Base-by-base conservation (phyloP, 2,113 vertebrate genomes). In the Chlorodrepanis virens region DNA sequence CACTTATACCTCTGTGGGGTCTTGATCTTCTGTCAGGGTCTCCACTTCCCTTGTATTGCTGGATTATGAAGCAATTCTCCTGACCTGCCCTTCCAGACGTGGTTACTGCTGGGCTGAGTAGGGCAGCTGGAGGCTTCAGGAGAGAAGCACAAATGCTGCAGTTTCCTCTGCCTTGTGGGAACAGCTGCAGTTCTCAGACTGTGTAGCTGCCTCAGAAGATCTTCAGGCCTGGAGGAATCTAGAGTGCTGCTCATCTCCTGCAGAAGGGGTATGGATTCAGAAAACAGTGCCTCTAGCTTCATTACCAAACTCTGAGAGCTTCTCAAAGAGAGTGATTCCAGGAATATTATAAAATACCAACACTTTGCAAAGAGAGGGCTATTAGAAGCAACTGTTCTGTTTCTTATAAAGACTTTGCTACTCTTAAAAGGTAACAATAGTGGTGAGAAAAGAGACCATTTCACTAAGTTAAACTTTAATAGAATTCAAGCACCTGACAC, bases 51-150 rank as follows among this genome's bases (percentile, higher is more conserved):
- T 21, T 18, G 31, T 31, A 37, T 7, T 84, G 23, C 33, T 31
- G 13, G 22, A 29, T 79, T 14, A 42, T 5, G 59, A 69, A 49
- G 63, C 57, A 87, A 53, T 50, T 20, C n/a, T 81, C 42, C 31
- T 3, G 3, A 53, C 9, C 28, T 10, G 5, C 17, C 18, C 15
- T 39, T 61, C 52, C 24, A 29, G 31, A 37, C 0, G 0, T n/a
- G 20, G 37, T n/a, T 68, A 39, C 37, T 4, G 1, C 47, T 50
- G 63, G 49, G 50, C 35, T 21, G 17, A 54, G 13, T 0, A 18
- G 21, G 27, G 49, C 8, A 72, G 49, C 45, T 49, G 53, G 33
- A 61, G 37, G 33, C 56, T 79, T 65, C 49, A 22, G 53, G 18
- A 79, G 29, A 71, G 44, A 76, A 64, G 14, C 1, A 76, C 6